Percentiles rank a stretch among this genome's conserved stretches.
Conservation (phyloP, 2,113 vertebrate genomes). For the Promerops cafer region DNA sequence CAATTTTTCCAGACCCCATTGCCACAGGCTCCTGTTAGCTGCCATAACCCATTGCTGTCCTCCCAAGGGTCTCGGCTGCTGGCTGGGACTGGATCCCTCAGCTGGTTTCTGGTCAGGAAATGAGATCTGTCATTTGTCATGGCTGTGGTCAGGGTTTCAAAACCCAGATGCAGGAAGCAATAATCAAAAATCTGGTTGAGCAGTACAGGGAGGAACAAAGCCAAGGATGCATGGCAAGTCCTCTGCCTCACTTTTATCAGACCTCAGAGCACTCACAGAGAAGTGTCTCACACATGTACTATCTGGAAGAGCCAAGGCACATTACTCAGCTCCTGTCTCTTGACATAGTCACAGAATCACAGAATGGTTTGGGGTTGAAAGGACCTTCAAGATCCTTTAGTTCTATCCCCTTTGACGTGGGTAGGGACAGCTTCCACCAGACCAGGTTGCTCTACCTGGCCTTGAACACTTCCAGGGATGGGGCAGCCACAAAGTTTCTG, state of each 20-base stretch:
- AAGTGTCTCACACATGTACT: rapidly evolving
- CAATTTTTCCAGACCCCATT: background rate
- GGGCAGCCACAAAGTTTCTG: background rate
- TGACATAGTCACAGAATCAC: background rate
- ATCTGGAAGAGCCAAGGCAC: background rate
- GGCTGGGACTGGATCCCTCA: background rate
- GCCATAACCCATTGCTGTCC: background rate
- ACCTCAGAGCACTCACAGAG: background rate
- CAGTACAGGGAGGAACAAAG: background rate
- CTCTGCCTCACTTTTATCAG: background rate
- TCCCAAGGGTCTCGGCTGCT: background rate
- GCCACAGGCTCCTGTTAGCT: background rate
- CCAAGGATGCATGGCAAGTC: background rate
- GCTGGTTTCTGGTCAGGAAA: background rate
- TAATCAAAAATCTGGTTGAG: background rate
- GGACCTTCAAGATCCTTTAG: background rate
- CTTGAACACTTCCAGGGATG: background rate
- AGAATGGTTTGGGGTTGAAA: background rate
- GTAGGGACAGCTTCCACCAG: background rate
- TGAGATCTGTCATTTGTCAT: background rate
- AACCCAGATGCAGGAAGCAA: background rate
- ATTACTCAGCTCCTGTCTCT: background rate
- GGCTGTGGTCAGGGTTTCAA: background rate
- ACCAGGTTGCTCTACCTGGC: background rate
- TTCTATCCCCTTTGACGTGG: rapidly evolving